Percentiles rank a stretch among this genome's conserved stretches.
Evolutionary conservation across 2,888 invertebrate species (phyloP).

Genomic region (Conchocele bisecta): DNA sequence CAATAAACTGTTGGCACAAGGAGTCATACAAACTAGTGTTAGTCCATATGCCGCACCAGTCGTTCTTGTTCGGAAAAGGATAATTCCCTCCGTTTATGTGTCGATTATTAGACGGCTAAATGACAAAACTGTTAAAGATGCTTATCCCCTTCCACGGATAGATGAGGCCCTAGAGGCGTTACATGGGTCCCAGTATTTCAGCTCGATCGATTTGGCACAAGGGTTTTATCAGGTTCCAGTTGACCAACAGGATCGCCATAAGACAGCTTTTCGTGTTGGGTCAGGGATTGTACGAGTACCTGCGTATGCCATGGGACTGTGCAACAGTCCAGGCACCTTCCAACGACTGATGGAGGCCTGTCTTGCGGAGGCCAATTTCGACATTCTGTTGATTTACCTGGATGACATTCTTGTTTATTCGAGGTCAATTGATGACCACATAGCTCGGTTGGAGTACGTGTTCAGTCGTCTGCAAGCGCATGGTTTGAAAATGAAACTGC

Average conservation of each 20-base stretch:
- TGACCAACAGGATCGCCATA: slow-evolving; percentile 1
- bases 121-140: slow-evolving; percentile 4
- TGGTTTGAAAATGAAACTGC: too few relatives aligned
- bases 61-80: slow-evolving; percentile 3
- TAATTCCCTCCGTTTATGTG: slow-evolving; percentile 2
- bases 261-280: slow-evolving; percentile 23
- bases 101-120: background rate
- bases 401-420: slow-evolving; percentile 56
- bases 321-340: slow-evolving; percentile 54
- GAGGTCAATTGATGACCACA: background rate
- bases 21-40: slow-evolving; percentile 10
- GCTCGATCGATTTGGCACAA: slow-evolving; percentile 1
- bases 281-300: slow-evolving; percentile 27
- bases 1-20: slow-evolving; percentile 4
- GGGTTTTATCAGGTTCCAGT: too few relatives aligned
- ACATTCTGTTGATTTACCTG: slow-evolving; percentile 47
- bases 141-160: slow-evolving; percentile 1
- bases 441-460: background rate
- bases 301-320: slow-evolving; percentile 48
- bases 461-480: background rate
- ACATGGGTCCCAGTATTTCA: background rate
- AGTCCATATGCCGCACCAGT: slow-evolving; percentile 15
- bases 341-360: slow-evolving; percentile 54
- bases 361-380: slow-evolving; percentile 49
- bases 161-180: slow-evolving; percentile 1